Conservation (phyloP, 1,140 invertebrate genomes). For the Pseudomyrmex dendroicus region DNA sequence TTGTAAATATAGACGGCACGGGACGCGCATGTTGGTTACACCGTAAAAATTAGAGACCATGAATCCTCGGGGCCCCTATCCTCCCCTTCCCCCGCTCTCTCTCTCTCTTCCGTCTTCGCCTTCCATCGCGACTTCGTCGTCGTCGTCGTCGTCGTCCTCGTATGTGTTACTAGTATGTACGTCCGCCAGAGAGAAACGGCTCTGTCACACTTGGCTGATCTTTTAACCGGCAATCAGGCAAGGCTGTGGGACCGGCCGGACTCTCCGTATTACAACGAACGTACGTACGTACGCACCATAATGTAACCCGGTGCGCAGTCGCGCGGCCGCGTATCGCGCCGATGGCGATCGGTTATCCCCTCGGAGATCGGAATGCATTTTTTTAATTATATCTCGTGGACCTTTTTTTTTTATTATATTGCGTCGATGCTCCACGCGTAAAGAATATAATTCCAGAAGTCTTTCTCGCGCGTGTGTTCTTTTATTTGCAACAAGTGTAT, state of each 20-base stretch:
- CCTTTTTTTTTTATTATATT: no score
- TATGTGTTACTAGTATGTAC: conserved; percentile 70
- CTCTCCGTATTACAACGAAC: conserved; percentile 64
- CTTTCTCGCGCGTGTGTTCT: neutral
- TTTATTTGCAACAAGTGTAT: no score
- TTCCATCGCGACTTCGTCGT: conserved; percentile 38
- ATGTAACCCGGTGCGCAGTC: conserved; percentile 11
- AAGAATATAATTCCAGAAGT: neutral
- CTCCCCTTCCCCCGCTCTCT: conserved; percentile 2
- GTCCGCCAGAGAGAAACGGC: conserved; percentile 79
- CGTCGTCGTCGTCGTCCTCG: conserved; percentile 64
- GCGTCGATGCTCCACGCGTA: no score
- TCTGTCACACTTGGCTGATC: conserved; percentile 83
- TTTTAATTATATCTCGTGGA: neutral
- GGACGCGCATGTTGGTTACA: conserved; percentile 77
- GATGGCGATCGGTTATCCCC: neutral
- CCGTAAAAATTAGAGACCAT: conserved; percentile 84
- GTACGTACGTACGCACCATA: no score
- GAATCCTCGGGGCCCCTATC: conserved; percentile 74
- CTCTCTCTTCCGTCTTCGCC: conserved; percentile 7
- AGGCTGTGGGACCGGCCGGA: conserved; percentile 80
- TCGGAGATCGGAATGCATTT: neutral
- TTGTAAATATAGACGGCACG: conserved; percentile 81
- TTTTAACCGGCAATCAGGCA: conserved; percentile 83
- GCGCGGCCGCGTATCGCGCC: neutral